These are phyloP conservation scores for Odontothrips loti DNA, from an alignment of 2,888 invertebrate genomes.

Conservation along the genomic window DNA sequence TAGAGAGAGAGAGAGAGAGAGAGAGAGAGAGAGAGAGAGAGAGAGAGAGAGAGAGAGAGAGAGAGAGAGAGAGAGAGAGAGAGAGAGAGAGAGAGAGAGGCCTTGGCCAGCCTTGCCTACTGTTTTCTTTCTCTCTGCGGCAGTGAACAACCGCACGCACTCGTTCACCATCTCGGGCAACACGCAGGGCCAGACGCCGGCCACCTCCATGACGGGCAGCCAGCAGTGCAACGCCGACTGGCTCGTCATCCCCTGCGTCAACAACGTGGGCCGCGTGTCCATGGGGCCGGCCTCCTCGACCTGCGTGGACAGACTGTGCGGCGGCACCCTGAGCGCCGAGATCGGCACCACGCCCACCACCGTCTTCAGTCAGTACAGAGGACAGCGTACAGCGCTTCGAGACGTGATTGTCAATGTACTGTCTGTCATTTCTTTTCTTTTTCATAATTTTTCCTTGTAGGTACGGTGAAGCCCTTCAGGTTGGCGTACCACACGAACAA, in stretches of 20 bases:
- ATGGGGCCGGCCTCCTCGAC: constrained; percentile 53
- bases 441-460: constrained; percentile 49
- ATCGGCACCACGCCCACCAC: constrained; percentile 63
- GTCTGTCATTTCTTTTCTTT: too few species aligned
- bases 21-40: too few species aligned
- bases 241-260: constrained; percentile 73
- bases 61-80: too few species aligned
- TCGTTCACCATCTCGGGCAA: constrained; percentile 76
- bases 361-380: constrained; percentile 71
- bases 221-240: constrained; percentile 74
- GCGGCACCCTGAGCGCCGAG: constrained; percentile 73
- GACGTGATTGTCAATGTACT: too few species aligned
- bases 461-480: constrained; percentile 75
- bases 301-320: constrained; percentile 77
- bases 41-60: too few species aligned
- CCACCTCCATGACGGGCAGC: constrained; percentile 62
- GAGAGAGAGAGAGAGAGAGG: too few species aligned
- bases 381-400: too few species aligned
- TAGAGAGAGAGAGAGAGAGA: too few species aligned
- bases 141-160: constrained; percentile 66
- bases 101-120: too few species aligned
- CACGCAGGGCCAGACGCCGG: constrained; percentile 61
- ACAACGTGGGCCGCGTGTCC: constrained; percentile 57
- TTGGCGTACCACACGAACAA: constrained; percentile 74
- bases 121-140: constrained; percentile 33